Base-by-base conservation (phyloP, 2,113 vertebrate species). In the Desmodus rotundus region DNA sequence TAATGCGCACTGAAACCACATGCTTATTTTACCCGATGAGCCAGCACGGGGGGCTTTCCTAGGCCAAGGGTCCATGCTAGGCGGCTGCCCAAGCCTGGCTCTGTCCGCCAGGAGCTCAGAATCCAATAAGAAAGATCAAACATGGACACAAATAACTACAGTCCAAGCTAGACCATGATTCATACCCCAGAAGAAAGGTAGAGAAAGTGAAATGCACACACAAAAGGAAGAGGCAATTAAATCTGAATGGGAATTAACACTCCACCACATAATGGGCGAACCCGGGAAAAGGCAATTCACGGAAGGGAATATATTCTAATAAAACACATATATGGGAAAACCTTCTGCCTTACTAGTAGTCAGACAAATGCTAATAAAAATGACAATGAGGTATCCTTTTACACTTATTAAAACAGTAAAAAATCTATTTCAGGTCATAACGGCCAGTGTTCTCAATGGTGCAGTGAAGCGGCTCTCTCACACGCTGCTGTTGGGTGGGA, bases 331-430 rank as follows among this genome's bases (percentile, higher is more conserved):
- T 50, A 93, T 70, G 36, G 63, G 85, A 56, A 85, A 90, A 81
- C 61, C 88, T 87, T 45, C 86, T 93, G 81, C 36, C 80, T 70
- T 58, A 52, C 70, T 41, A 86, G 77, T 38, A 95, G 61, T 88
- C 54, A 91, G 93, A 31, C 85, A 92, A 96, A 88, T 78, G 93
- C 85, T 94, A 95, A 91, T 93, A 94, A 94, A 97, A 95, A 88
- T 94, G 90, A 80, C 70, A 70, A 73, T 54, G 36, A 77, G 74
- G 31, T 89, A 63, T 65, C 43, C 74, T 91, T 96, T 97, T 93
- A 96, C 0, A 41, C 93, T 94, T 81, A 96, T 95, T 85, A 96
- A 95, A 97, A 93, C 67, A 92, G 76, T 95, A 85, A 94, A 96
- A 94, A 80, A 87, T 87, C 90, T 80, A 92, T 95, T 93, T 93